These are phyloP conservation scores for Oligia strigilis DNA, from an alignment of 2,888 invertebrate species.

Conservation along the genomic window DNA sequence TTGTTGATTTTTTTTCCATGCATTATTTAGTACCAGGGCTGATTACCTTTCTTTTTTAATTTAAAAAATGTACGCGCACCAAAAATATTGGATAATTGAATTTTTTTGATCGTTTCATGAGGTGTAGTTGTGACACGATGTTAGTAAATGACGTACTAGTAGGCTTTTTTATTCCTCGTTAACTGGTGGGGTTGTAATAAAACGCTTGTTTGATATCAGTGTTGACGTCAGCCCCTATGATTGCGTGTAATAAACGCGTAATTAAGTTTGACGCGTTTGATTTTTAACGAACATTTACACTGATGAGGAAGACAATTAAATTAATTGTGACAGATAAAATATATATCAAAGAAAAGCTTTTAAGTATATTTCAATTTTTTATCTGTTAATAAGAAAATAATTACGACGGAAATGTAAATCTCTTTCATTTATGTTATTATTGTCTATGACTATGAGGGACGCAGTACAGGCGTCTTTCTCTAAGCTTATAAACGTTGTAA, in stretches of 20 bases:
- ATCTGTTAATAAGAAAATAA: constrained; percentile 40
- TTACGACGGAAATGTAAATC: constrained; percentile 53
- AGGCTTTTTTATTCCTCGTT: constrained; percentile 49
- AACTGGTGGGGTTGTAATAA: constrained; percentile 54
- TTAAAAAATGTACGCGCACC: constrained; percentile 70
- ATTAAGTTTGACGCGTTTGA: constrained; percentile 29
- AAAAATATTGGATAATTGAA: constrained; percentile 82
- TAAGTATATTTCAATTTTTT: constrained; percentile 27
- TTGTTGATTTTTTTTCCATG: constrained; percentile 72
- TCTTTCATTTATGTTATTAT: constrained; percentile 50
- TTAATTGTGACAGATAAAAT: constrained; percentile 19
- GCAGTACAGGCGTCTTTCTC: constrained; percentile 54
- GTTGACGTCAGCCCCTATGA: constrained; percentile 60
- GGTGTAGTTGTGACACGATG: constrained; percentile 59
- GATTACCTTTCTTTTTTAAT: constrained; percentile 86
- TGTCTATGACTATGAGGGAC: constrained; percentile 37
- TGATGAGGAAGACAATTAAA: constrained; percentile 47
- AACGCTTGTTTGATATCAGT: constrained; percentile 58
- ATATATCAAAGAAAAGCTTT: constrained; percentile 12
- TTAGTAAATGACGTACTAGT: constrained; percentile 41
- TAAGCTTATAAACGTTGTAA: constrained; percentile 51
- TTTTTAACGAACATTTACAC: neutral
- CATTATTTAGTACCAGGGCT: constrained; percentile 78
- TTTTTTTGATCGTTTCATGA: constrained; percentile 77
- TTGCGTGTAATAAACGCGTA: constrained; percentile 51